Base-by-base conservation (phyloP, 2,797 vertebrate species). In the Protonibea diacanthus region DNA sequence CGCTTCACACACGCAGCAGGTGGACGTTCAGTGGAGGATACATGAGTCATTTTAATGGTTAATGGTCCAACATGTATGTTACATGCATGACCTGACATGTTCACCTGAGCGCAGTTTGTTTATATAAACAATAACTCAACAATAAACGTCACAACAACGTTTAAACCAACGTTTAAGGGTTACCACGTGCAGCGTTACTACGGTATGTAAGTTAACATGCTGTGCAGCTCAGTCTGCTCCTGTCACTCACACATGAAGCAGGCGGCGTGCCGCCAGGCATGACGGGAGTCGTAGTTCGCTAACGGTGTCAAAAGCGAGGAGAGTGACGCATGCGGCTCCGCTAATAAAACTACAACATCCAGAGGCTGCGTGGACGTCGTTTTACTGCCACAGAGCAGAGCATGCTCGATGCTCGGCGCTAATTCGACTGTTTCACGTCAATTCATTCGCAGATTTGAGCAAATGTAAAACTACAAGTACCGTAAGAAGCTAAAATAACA, bases 271-370 rank as follows among this genome's bases (percentile, higher is more conserved):
- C 57, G 68, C 72, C 1, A 18, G 13, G 81, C 59, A 88, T 90
- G 73, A 65, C 47, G 86, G 95, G 92, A 90, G 64, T 1, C 83
- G 86, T 77, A 91, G 94, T 95, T 83, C 48, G 13, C 3, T 8
- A 53, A 63, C 27, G 53, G 23, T 2, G 10, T 0, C 1, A 0
- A 0, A 1, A 0, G 6, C 0, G 1, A 1, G 0, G 0, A 1
- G 0, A 0, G 1, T 2, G 0, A 12, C 0, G 15, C 12, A 7
- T 0, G 4, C 2, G 0, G 20, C 4, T 17, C 1, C 0, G 5
- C 4, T n/a, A 49, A 56, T 15, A 38, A 40, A 73, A 95, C 95
- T 96, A 94, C 95, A 95, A 81, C n/a, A 75, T 27, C 94, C 95
- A 89, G 72, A 68, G 2, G 6, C 45, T 0, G 4, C 0, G 7